Conservation (phyloP, 2,797 vertebrate genomes). For the Scolopax rusticola region DNA sequence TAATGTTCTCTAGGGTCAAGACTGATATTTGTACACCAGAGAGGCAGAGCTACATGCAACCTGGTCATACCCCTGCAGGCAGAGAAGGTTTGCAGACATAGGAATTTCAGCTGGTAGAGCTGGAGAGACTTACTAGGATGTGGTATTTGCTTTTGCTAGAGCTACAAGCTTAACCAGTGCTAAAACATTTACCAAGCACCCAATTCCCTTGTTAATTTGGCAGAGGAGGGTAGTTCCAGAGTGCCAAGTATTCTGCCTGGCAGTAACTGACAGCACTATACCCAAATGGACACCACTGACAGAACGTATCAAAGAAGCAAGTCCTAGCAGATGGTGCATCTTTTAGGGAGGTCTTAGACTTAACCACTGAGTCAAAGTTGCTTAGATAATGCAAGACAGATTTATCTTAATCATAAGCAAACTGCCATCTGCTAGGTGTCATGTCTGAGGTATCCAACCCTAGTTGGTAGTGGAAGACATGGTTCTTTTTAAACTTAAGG, state of each 20-base stretch:
- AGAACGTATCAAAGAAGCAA: background rate
- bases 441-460: background rate
- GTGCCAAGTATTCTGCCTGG: background rate
- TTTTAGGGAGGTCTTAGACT: background rate
- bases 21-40: background rate
- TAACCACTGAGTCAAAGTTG: background rate
- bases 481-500: background rate
- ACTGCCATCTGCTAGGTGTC: conserved; percentile 49
- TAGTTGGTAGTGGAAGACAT: background rate
- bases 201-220: background rate
- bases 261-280: background rate
- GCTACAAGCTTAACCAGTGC: background rate
- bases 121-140: background rate
- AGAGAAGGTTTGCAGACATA: background rate
- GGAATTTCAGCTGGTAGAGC: background rate
- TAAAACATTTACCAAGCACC: background rate
- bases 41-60: background rate
- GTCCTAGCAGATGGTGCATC: conserved; percentile 36
- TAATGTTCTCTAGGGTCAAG: background rate
- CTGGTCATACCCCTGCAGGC: background rate
- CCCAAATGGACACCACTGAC: background rate
- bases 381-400: conserved; percentile 4
- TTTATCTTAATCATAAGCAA: conserved; percentile 44
- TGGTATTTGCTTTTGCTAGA: background rate
- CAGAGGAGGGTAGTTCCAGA: background rate